These are phyloP conservation scores for Autographa gamma DNA, from an alignment of 2,888 invertebrate species.

Conservation along the genomic window DNA sequence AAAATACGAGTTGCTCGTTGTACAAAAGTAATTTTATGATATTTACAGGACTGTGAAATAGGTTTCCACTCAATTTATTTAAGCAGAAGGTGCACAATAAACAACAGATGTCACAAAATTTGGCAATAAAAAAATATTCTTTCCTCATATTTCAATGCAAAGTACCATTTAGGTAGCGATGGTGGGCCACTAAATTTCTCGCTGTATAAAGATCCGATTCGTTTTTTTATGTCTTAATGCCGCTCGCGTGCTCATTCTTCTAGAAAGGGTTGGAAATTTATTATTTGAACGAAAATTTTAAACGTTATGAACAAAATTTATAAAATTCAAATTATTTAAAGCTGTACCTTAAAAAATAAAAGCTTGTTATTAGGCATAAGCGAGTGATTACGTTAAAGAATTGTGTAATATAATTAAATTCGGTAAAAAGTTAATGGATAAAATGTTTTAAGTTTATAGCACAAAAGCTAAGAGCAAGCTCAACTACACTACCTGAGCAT, in stretches of 20 bases:
- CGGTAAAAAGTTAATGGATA: constrained; percentile 22
- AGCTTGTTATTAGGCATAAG: too few relatives aligned
- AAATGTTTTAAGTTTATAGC: constrained; percentile 28
- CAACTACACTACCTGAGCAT: constrained; percentile 53
- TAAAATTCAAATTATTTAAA: background rate
- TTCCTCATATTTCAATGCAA: constrained; percentile 51
- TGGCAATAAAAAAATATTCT: constrained; percentile 49
- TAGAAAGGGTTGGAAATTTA: constrained; percentile 17
- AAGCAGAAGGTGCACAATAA: constrained; percentile 47
- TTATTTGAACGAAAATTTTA: constrained; percentile 10
- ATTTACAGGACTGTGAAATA: constrained; percentile 15
- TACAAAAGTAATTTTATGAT: background rate
- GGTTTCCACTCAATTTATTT: constrained; percentile 38
- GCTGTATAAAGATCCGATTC: constrained; percentile 25
- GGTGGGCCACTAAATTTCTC: constrained; percentile 30
- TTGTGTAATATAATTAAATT: background rate
- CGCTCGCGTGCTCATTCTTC: constrained; percentile 12
- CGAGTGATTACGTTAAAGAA: too few relatives aligned
- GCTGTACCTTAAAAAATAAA: background rate
- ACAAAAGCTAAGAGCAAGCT: constrained; percentile 33
- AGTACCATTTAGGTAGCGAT: constrained; percentile 46
- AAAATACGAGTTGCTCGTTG: background rate
- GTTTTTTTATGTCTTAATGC: constrained; percentile 34
- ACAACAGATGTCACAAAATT: constrained; percentile 44
- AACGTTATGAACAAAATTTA: background rate